A percentile compares a stretch with the other conserved stretches of the same genome.
Conservation (phyloP, 2,888 invertebrate genomes). For the Theodoxus fluviatilis region DNA sequence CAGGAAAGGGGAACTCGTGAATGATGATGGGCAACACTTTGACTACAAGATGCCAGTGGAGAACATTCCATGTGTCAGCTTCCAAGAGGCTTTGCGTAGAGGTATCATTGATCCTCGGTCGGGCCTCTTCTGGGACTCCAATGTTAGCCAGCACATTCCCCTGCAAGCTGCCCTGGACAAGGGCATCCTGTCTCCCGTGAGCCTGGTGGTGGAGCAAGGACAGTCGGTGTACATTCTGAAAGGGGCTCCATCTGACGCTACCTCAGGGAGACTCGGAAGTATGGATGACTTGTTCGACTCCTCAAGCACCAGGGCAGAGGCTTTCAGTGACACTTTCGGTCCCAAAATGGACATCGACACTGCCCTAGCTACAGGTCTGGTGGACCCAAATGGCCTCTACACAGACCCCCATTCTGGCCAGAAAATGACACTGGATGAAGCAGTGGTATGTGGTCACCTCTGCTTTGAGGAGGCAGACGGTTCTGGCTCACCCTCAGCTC, state of each 20-base stretch:
- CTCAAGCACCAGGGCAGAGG: too few species aligned
- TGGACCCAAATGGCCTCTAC: conserved; percentile 74
- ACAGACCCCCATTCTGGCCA: conserved; percentile 85
- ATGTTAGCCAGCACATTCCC: conserved; percentile 72
- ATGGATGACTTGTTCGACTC: too few species aligned
- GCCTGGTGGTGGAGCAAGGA: conserved; percentile 34
- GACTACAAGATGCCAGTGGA: conserved; percentile 32
- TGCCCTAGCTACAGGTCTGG: conserved; percentile 45
- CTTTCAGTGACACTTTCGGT: conserved; percentile 1
- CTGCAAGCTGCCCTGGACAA: conserved; percentile 77
- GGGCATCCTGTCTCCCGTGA: conserved; percentile 65
- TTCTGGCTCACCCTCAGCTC: too few species aligned
- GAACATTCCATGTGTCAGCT: conserved; percentile 38
- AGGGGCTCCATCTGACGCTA: too few species aligned
- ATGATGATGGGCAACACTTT: conserved; percentile 29
- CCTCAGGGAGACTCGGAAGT: too few species aligned
- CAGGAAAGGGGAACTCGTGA: too few species aligned
- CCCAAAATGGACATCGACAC: too few species aligned
- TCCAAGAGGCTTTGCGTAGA: conserved; percentile 81
- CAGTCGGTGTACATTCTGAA: conserved; percentile 53
- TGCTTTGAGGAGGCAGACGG: conserved; percentile 37
- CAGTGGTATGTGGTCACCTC: conserved; percentile 79
- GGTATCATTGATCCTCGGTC: conserved; percentile 75
- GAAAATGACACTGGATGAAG: conserved; percentile 80
- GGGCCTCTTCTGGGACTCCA: conserved; percentile 73